phyloP scores from a whole-genome alignment of 2,888 invertebrate genomes.

The Frankliniella intonsa region DNA sequence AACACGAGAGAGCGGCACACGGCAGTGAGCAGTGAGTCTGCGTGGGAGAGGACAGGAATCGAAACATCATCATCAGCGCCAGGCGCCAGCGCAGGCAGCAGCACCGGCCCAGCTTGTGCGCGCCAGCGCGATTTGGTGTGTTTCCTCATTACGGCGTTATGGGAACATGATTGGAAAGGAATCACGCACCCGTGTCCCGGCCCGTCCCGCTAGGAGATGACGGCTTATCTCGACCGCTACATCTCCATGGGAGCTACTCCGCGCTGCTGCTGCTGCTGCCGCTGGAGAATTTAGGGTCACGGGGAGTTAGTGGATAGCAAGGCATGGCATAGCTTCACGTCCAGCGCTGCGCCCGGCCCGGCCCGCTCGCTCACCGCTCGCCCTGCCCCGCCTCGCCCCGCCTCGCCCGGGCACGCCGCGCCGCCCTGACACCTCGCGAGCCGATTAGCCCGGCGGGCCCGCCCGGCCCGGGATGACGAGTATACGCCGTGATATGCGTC shows the following conservation, averaged over 20 bases:
- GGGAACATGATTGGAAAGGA: not conserved
- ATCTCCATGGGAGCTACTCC: not conserved
- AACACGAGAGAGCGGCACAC: no score
- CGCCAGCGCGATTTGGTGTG: not conserved
- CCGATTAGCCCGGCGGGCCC: no score
- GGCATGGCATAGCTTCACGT: not conserved
- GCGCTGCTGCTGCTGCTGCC: not conserved
- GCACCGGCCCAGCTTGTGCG: not conserved
- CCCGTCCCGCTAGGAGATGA: not conserved
- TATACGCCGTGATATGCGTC: no score
- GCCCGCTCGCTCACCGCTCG: not conserved
- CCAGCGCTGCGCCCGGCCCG: not conserved
- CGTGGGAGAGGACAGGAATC: no score
- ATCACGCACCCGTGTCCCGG: not conserved
- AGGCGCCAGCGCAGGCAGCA: not conserved
- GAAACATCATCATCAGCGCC: no score
- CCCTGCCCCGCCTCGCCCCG: not conserved
- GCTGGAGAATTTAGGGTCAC: conserved; percentile 6
- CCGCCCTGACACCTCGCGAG: no score
- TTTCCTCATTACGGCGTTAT: not conserved
- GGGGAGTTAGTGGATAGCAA: not conserved
- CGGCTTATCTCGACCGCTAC: not conserved
- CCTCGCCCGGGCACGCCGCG: no score
- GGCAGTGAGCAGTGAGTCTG: no score
- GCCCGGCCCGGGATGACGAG: no score